Base-by-base conservation (phyloP, 2,888 invertebrate genomes). In the Erynnis tages region DNA sequence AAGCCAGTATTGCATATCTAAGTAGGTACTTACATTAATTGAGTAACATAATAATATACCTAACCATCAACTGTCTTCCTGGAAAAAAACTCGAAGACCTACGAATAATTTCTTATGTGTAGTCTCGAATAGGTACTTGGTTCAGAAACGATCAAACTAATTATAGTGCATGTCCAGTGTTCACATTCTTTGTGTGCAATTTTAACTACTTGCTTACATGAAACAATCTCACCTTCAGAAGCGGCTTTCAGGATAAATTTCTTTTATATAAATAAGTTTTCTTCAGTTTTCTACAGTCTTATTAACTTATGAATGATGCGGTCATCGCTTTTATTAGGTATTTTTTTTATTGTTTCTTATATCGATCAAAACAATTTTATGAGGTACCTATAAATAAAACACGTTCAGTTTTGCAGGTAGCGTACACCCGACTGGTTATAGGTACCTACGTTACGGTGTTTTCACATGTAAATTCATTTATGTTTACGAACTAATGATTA, bases 271-370 rank as follows among this genome's bases (percentile, higher is more conserved):
- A 17, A 34, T 34, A 4, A 34, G 34, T 17, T 34, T 25, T 7
- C 4, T 2, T 7, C 8, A n/a, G n/a, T n/a, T n/a, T n/a, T n/a
- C n/a, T n/a, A n/a, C n/a, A n/a, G 8, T 25, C 8, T 7, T 25
- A 25, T 2, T 4, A 7, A 6, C 25, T 21, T 5, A n/a, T n/a
- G 21, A 4, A 21, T 21, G 21, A 21, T 14, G 32, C 14, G 40
- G 10, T 19, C 8, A 30, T 7, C 19, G 19, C 30, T 30, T 30
- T 43, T 7, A 30, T 17, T 4, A 29, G 29, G 29, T 27, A 44
- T 30, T 44, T 29, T 44, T n/a, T 30, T 13, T 13, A n/a, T 21
- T 30, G 21, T 30, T 30, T 30, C 30, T 44, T 44, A 30, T 44
- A 30, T 4, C 21, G 8, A 4, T 8, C 13, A 19, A 21, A 44